Conservation (phyloP, 2,888 invertebrate genomes). For the Eupelmus urozonus region DNA sequence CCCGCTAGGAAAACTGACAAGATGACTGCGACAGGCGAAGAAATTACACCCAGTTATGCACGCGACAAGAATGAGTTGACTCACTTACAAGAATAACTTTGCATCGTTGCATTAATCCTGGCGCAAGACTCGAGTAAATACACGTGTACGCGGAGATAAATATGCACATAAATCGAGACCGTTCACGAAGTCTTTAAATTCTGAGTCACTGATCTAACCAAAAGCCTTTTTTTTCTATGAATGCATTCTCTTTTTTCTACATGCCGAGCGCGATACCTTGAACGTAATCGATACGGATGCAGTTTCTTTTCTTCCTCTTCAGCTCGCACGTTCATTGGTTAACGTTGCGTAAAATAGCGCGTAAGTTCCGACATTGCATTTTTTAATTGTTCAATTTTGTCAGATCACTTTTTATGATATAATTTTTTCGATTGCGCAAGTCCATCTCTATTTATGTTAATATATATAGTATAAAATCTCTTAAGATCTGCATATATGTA, state of each 20-base stretch:
- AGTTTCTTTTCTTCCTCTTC: no score
- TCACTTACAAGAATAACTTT: constrained; percentile 13
- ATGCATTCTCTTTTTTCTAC: not conserved
- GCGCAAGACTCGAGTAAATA: not conserved
- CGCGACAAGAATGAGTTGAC: no score
- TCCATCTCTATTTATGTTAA: constrained; percentile 6
- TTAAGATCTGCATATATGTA: no score
- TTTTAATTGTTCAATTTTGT: no score
- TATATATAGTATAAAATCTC: not conserved
- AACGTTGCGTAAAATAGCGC: not conserved
- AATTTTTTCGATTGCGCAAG: not conserved
- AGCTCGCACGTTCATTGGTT: not conserved
- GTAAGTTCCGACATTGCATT: not conserved
- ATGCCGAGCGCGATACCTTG: not conserved
- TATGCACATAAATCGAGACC: not conserved
- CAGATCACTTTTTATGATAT: no score
- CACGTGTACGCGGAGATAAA: not conserved
- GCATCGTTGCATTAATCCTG: not conserved
- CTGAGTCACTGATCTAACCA: constrained; percentile 23
- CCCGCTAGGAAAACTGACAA: not conserved
- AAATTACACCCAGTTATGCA: not conserved
- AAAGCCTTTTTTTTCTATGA: not conserved
- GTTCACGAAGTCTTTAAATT: constrained; percentile 18
- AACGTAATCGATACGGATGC: constrained; percentile 5
- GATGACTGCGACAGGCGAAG: no score